Conservation (phyloP, 1,140 invertebrate genomes). For the Drosophila pachea region DNA sequence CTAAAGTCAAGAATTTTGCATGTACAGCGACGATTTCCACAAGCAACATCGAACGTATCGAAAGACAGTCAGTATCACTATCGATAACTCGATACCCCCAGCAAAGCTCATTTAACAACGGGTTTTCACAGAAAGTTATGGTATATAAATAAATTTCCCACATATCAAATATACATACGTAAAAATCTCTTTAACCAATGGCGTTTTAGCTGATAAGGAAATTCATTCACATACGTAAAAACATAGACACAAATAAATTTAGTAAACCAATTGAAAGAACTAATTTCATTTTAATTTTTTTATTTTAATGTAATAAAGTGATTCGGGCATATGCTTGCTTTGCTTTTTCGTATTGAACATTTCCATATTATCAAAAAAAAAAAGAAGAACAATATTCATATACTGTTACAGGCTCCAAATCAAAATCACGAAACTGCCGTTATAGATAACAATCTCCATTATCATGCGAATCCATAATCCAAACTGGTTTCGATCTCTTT, state of each 20-base stretch:
- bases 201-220: slow-evolving; percentile 1
- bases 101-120: slow-evolving; percentile 11
- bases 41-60: slow-evolving; percentile 16
- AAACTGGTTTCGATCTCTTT: slow-evolving; percentile 38
- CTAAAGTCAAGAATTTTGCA: slow-evolving; percentile 27
- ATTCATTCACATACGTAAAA: neutral
- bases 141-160: neutral
- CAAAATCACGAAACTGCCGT: slow-evolving; percentile 20
- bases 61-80: neutral
- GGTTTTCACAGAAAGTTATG: neutral
- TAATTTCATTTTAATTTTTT: slow-evolving; percentile 8
- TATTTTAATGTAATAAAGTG: slow-evolving; percentile 19
- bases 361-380: slow-evolving; percentile 66
- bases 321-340: slow-evolving; percentile 46
- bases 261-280: neutral
- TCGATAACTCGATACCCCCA: slow-evolving; percentile 24
- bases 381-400: slow-evolving; percentile 48
- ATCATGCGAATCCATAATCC: slow-evolving; percentile 33
- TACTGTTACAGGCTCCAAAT: slow-evolving; percentile 54
- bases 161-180: neutral
- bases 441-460: slow-evolving; percentile 54
- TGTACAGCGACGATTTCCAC: slow-evolving; percentile 19
- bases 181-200: neutral
- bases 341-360: slow-evolving; percentile 54
- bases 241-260: neutral